phyloP scores from a whole-genome alignment of 2,888 invertebrate genomes.

The Disparrhopalites patrizii region DNA sequence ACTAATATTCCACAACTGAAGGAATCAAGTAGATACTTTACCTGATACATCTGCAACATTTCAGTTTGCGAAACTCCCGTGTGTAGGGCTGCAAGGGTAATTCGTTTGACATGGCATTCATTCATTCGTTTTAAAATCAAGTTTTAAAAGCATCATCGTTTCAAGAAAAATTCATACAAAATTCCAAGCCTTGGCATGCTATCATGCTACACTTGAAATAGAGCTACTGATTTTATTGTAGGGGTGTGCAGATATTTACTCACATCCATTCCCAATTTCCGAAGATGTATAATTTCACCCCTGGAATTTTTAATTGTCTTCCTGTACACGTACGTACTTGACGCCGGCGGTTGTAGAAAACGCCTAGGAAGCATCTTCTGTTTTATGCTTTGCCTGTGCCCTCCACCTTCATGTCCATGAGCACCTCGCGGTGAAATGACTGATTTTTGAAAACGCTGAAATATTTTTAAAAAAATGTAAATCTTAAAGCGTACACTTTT shows the following conservation, averaged over 20 bases:
- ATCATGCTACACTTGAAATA: too few relatives aligned
- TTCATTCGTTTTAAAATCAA: too few relatives aligned
- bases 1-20: background rate
- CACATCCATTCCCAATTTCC: background rate
- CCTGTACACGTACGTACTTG: conserved; percentile 7
- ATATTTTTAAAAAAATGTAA: background rate
- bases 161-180: too few relatives aligned
- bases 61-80: background rate
- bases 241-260: too few relatives aligned
- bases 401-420: too few relatives aligned
- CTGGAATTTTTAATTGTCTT: conserved; percentile 13
- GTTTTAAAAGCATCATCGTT: too few relatives aligned
- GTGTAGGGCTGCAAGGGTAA: conserved; percentile 1
- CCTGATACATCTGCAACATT: background rate
- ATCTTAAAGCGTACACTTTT: background rate
- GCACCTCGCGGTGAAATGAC: too few relatives aligned
- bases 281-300: conserved; percentile 5
- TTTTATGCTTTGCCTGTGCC: too few relatives aligned
- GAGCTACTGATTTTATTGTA: too few relatives aligned
- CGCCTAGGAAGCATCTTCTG: too few relatives aligned
- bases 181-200: too few relatives aligned
- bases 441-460: background rate
- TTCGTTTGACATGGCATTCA: too few relatives aligned
- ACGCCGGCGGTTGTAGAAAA: background rate
- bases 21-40: background rate